A percentile compares a stretch with the other conserved stretches of the same genome.
These are phyloP conservation scores for Gavialis gangeticus DNA, from an alignment of 2,113 vertebrate genomes.

Conservation along the genomic window DNA sequence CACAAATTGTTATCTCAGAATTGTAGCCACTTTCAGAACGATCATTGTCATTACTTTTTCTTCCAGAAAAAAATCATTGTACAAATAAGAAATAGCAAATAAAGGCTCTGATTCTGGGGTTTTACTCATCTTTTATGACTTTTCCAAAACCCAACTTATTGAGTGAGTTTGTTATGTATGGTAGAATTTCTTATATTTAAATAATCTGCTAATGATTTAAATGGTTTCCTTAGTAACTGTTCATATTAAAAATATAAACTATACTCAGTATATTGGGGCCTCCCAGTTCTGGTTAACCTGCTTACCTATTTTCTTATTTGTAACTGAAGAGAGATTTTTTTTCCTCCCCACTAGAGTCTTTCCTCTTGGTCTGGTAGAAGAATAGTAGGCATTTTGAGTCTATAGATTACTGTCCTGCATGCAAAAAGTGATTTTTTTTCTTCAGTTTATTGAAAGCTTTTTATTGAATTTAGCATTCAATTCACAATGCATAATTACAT, in stretches of 20 bases:
- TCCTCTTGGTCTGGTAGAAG: neutral
- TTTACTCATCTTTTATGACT: neutral
- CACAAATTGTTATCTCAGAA: conserved; percentile 64
- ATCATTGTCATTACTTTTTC: neutral
- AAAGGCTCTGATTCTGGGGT: neutral
- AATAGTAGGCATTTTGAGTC: neutral
- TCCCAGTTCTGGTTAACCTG: neutral
- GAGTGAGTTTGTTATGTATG: neutral
- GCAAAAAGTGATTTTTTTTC: conserved; percentile 17
- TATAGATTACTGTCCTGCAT: neutral
- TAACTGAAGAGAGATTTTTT: neutral
- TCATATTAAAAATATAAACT: neutral
- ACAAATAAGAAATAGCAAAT: conserved; percentile 13
- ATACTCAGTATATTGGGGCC: neutral
- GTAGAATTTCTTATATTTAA: neutral
- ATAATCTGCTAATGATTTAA: neutral
- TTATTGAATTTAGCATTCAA: conserved; percentile 30
- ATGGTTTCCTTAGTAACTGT: neutral
- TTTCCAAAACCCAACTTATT: neutral
- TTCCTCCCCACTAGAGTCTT: neutral
- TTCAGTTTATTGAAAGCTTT: neutral
- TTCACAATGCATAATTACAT: conserved; percentile 11
- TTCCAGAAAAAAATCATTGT: neutral
- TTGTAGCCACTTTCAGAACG: conserved; percentile 39
- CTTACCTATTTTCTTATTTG: conserved; percentile 3